Percentiles rank a stretch among this genome's conserved stretches.
phyloP scores from a whole-genome alignment of 2,113 vertebrate species.

The Brachypodius melanocephalos region DNA sequence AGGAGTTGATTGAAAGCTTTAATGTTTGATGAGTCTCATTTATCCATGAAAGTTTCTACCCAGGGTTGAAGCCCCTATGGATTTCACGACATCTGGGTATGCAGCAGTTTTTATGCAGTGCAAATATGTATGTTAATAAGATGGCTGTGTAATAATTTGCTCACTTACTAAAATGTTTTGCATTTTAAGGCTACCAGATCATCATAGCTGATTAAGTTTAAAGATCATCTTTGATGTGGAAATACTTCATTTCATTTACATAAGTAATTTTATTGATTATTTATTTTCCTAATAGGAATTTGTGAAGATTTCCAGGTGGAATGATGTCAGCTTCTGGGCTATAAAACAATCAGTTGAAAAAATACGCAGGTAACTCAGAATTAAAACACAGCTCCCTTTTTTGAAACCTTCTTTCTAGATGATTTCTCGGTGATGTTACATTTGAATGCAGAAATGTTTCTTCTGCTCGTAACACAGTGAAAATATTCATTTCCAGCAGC shows the following conservation, averaged over 20 bases:
- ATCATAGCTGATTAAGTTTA: not conserved
- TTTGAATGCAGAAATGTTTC: not conserved
- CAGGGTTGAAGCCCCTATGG: not conserved
- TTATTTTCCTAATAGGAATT: conserved; percentile 83
- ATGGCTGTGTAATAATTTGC: not conserved
- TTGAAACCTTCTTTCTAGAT: not conserved
- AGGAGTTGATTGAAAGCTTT: not conserved
- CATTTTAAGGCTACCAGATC: not conserved
- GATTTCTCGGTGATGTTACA: not conserved
- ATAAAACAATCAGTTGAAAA: conserved; percentile 97
- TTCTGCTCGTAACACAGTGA: not conserved
- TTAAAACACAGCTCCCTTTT: not conserved
- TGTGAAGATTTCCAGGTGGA: conserved; percentile 97
- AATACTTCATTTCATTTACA: not conserved
- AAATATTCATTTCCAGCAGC: not conserved
- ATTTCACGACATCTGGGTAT: not conserved
- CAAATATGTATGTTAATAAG: not conserved
- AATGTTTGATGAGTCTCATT: not conserved
- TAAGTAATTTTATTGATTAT: not conserved
- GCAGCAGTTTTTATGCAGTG: not conserved
- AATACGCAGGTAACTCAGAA: conserved; percentile 85
- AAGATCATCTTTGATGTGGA: not conserved
- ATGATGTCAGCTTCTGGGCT: conserved; percentile 97
- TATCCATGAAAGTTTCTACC: not conserved
- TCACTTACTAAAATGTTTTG: not conserved